A percentile compares a stretch with the other conserved stretches of the same genome.
phyloP scores from a whole-genome alignment of 2,888 invertebrate species.

The Bugula neritina region DNA sequence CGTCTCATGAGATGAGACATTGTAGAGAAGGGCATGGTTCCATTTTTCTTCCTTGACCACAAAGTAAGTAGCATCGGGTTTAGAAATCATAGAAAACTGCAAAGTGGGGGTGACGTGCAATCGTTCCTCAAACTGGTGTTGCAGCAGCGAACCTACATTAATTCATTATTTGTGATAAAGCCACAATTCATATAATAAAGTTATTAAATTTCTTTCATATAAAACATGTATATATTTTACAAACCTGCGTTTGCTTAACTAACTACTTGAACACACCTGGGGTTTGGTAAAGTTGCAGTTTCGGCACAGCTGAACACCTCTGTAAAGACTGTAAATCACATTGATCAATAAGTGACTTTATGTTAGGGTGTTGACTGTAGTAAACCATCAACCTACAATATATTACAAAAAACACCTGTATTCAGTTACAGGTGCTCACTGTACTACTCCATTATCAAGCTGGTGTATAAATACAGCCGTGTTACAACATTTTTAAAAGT shows the following conservation, averaged over 20 bases:
- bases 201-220: too few species aligned
- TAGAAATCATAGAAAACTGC: background rate
- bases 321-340: conserved; percentile 7
- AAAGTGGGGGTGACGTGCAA: background rate
- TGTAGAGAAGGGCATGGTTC: background rate
- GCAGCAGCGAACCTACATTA: conserved; percentile 9
- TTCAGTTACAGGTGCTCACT: too few species aligned
- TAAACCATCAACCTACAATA: background rate
- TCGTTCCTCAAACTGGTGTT: background rate
- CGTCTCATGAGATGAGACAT: background rate
- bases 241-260: too few species aligned
- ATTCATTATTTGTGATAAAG: too few species aligned
- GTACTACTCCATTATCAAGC: too few species aligned
- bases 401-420: too few species aligned
- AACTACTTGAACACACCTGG: too few species aligned
- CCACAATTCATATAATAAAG: too few species aligned
- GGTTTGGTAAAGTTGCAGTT: conserved; percentile 22
- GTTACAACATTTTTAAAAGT: too few species aligned
- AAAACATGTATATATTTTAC: too few species aligned
- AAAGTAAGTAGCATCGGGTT: conserved; percentile 11
- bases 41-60: background rate
- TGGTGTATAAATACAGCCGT: too few species aligned
- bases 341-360: conserved; percentile 7
- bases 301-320: conserved; percentile 17
- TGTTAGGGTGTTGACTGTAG: conserved; percentile 24